Percentiles rank a stretch among this genome's conserved stretches.
Conservation (phyloP, 92 coral and sea anemone species). For the Phenganax marumi region DNA sequence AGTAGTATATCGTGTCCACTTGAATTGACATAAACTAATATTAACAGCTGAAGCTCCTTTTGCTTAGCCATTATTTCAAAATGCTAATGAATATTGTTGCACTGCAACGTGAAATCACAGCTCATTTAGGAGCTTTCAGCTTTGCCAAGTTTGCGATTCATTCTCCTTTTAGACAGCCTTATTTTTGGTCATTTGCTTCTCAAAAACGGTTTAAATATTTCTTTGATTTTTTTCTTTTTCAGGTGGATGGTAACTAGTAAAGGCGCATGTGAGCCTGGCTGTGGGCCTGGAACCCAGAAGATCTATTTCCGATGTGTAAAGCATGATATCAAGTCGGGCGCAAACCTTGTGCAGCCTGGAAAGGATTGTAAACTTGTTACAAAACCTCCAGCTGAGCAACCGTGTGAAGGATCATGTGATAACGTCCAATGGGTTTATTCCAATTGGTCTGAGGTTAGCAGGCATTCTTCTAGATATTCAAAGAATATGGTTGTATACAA, state of each 20-base stretch:
- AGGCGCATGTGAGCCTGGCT: constrained; percentile 67
- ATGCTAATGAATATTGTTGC: too few species aligned
- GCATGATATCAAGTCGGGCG: constrained; percentile 46
- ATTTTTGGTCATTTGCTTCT: too few species aligned
- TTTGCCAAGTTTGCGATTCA: too few species aligned
- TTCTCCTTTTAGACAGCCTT: too few species aligned
- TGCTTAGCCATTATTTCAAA: too few species aligned
- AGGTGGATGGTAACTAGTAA: constrained; percentile 66
- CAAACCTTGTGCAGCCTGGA: constrained; percentile 37
- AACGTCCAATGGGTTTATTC: constrained; percentile 75
- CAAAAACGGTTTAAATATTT: too few species aligned
- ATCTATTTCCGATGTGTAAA: constrained; percentile 66
- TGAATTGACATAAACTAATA: too few species aligned
- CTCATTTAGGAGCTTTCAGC: too few species aligned
- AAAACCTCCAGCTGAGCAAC: constrained; percentile 61
- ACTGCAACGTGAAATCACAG: too few species aligned
- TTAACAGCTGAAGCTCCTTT: too few species aligned
- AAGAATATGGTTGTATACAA: neutral
- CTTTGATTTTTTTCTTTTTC: neutral
- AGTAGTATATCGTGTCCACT: too few species aligned
- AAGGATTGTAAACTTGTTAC: constrained; percentile 59
- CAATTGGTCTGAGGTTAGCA: constrained; percentile 72
- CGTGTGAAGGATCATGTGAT: constrained; percentile 71
- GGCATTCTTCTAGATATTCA: neutral
- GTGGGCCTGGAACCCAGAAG: constrained; percentile 77